Conservation (phyloP, 2,888 invertebrate species). For the Copidosoma aretas region DNA sequence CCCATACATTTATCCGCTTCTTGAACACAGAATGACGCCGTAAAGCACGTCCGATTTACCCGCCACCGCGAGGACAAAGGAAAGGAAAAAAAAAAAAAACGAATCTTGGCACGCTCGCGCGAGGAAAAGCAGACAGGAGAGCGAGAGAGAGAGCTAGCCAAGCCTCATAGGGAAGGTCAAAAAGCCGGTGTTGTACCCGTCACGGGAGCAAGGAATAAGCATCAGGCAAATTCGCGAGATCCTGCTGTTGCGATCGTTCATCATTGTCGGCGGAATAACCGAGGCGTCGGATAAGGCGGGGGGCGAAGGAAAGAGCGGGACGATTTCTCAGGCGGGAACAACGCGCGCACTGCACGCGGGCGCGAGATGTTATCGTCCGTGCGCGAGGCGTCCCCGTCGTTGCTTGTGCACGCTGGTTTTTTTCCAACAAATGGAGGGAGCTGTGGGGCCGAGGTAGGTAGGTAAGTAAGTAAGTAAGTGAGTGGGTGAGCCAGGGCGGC, state of each 20-base stretch:
- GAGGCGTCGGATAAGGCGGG: constrained; percentile 2
- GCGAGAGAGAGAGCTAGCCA: background rate
- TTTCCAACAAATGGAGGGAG: no score
- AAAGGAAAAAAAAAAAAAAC: background rate
- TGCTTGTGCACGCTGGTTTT: no score
- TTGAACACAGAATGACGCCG: background rate
- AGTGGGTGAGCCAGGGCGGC: constrained; percentile 13
- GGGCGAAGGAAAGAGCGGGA: background rate
- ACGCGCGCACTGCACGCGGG: constrained; percentile 33
- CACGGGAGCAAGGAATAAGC: background rate
- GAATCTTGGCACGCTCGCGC: background rate
- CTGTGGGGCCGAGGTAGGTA: no score
- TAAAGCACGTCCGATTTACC: background rate
- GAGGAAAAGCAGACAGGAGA: no score
- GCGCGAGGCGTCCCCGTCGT: no score
- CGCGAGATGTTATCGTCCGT: constrained; percentile 42
- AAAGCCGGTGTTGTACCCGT: background rate
- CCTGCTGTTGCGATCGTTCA: constrained; percentile 23
- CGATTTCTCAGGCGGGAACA: constrained; percentile 47
- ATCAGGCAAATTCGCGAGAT: constrained; percentile 6
- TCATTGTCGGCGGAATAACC: constrained; percentile 21
- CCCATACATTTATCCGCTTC: background rate
- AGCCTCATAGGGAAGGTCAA: background rate
- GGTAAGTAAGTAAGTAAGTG: background rate
- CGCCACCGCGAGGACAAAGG: background rate